Conservation (phyloP, 2,888 invertebrate species). For the Aricia artaxerxes region DNA sequence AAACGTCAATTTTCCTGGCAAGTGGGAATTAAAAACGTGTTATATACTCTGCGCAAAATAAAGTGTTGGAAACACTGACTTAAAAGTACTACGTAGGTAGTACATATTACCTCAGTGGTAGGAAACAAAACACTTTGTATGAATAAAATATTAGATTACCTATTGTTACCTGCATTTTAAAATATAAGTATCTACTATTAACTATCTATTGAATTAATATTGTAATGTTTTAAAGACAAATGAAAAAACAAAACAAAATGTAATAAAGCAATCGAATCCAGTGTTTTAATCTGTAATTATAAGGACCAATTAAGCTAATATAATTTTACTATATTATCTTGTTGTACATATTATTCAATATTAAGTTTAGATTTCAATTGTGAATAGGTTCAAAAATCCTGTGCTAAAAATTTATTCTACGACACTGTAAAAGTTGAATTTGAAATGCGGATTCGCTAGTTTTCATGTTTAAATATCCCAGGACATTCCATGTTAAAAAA, state of each 20-base stretch:
- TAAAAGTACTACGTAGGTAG: no score
- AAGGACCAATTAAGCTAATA: slow-evolving; percentile 18
- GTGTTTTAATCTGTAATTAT: neutral
- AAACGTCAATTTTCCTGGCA: no score
- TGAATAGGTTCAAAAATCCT: neutral
- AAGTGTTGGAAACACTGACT: no score
- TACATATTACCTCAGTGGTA: no score
- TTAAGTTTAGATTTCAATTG: neutral
- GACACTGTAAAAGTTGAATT: no score
- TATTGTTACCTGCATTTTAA: neutral
- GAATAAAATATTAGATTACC: neutral
- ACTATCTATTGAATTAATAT: neutral
- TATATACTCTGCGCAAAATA: no score
- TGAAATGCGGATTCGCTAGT: no score
- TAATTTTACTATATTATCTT: neutral
- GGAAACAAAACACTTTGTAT: neutral
- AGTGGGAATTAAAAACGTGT: no score
- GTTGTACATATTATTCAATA: slow-evolving; percentile 12
- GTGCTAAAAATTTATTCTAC: neutral
- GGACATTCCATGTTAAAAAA: no score
- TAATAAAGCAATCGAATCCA: neutral
- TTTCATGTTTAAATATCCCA: no score
- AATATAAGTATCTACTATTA: neutral
- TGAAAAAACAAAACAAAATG: neutral
- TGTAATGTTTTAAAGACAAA: neutral